These are phyloP conservation scores for Microtus montanus DNA, from an alignment of 2,113 vertebrate genomes.

Conservation along the genomic window DNA sequence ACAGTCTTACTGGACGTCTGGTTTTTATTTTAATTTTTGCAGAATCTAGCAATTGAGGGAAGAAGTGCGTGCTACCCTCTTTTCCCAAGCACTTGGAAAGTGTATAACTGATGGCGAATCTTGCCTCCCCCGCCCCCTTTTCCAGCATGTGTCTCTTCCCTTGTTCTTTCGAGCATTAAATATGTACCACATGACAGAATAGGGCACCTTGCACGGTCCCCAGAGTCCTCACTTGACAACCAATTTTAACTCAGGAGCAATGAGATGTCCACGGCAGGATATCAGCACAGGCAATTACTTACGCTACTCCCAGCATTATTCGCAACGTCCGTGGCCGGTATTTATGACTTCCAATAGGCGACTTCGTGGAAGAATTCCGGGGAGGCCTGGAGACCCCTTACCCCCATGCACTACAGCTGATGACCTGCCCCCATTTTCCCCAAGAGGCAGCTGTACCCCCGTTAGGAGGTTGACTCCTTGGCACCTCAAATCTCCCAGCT, in stretches of 20 bases:
- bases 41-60: conserved; percentile 23
- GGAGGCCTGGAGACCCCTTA: conserved; percentile 53
- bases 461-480: not conserved
- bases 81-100: not conserved
- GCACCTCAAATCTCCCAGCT: not conserved
- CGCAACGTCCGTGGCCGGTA: conserved; percentile 72
- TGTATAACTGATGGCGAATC: not conserved
- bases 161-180: conserved; percentile 80
- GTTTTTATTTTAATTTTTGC: not conserved
- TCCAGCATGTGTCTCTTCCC: conserved; percentile 67
- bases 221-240: conserved; percentile 79
- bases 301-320: conserved; percentile 68
- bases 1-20: not conserved
- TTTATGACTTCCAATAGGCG: conserved; percentile 54
- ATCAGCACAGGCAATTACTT: conserved; percentile 78
- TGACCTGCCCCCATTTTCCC: rapidly evolving
- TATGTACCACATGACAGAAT: conserved; percentile 80
- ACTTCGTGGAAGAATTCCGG: conserved; percentile 48
- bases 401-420: not conserved
- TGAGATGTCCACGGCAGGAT: conserved; percentile 61
- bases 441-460: not conserved
- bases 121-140: not conserved
- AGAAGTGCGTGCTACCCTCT: conserved; percentile 12
- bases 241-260: conserved; percentile 75
- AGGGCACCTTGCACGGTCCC: conserved; percentile 82